These are phyloP conservation scores for Netelia inedita DNA, from an alignment of 2,888 invertebrate genomes.

Conservation along the genomic window DNA sequence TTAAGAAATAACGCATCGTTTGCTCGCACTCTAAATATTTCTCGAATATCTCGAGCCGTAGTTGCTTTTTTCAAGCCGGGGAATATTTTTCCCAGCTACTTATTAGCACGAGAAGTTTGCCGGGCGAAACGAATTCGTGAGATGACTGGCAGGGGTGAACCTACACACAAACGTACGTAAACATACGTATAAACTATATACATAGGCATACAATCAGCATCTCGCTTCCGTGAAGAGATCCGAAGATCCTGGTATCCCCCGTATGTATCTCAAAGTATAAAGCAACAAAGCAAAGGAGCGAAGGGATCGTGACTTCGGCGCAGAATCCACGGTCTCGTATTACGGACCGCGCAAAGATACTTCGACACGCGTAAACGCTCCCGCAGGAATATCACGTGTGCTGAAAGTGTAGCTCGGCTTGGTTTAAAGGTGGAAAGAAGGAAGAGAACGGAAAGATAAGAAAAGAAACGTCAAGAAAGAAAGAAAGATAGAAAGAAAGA, in stretches of 20 bases:
- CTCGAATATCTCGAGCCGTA: not conserved
- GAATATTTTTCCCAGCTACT: conserved; percentile 59
- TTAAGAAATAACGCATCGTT: not conserved
- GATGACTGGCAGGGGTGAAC: conserved; percentile 62
- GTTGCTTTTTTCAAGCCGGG: not conserved
- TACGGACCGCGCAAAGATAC: conserved; percentile 65
- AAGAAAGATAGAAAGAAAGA: not conserved
- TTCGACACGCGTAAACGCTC: conserved; percentile 69
- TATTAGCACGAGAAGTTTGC: conserved; percentile 63
- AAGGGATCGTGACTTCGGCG: conserved; percentile 63
- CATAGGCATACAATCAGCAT: conserved; percentile 45
- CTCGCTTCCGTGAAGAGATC: conserved; percentile 63
- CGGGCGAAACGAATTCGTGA: conserved; percentile 60
- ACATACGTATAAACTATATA: conserved; percentile 11
- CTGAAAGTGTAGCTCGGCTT: conserved; percentile 28
- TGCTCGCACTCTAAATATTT: conserved; percentile 5
- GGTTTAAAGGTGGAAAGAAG: conserved; percentile 11
- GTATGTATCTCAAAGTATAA: conserved; percentile 57
- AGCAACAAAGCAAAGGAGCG: conserved; percentile 40
- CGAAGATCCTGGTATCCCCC: conserved; percentile 59
- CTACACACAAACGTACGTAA: conserved; percentile 1
- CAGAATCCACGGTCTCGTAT: conserved; percentile 59
- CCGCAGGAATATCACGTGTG: conserved; percentile 66
- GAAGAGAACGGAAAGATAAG: conserved; percentile 36
- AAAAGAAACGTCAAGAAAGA: conserved; percentile 4